A percentile compares a stretch with the other conserved stretches of the same genome.
phyloP scores from a whole-genome alignment of 2,797 vertebrate genomes.

The Trachops cirrhosus region DNA sequence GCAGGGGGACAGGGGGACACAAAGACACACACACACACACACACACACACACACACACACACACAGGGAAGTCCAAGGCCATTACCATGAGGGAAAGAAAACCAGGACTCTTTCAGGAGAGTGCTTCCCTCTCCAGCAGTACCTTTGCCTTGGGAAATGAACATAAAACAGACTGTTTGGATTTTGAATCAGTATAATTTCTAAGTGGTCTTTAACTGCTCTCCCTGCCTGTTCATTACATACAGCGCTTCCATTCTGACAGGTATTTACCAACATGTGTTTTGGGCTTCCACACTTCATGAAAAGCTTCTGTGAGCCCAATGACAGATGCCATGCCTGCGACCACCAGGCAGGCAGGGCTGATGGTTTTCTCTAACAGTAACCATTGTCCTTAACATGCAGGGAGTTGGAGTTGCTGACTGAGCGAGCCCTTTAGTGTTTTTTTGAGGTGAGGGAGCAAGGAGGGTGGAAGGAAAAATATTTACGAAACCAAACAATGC shows the following conservation, averaged over 20 bases:
- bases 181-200: slow-evolving; percentile 39
- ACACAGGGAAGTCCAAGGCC: neutral
- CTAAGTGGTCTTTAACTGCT: slow-evolving; percentile 50
- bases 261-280: slow-evolving; percentile 61
- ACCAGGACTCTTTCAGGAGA: neutral
- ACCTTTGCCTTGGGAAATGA: slow-evolving; percentile 15
- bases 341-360: neutral
- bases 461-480: neutral
- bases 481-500: neutral
- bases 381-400: no score
- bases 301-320: slow-evolving; percentile 15
- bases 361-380: neutral
- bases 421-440: neutral
- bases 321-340: neutral
- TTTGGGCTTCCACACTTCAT: slow-evolving; percentile 26
- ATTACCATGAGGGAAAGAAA: neutral
- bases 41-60: no score
- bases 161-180: neutral
- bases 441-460: neutral
- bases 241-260: neutral
- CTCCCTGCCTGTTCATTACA: neutral
- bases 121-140: neutral
- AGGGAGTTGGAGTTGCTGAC: fast-evolving
- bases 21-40: neutral
- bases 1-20: neutral